Conservation (phyloP, 2,888 invertebrate genomes). For the Digitonthophagus gazella region DNA sequence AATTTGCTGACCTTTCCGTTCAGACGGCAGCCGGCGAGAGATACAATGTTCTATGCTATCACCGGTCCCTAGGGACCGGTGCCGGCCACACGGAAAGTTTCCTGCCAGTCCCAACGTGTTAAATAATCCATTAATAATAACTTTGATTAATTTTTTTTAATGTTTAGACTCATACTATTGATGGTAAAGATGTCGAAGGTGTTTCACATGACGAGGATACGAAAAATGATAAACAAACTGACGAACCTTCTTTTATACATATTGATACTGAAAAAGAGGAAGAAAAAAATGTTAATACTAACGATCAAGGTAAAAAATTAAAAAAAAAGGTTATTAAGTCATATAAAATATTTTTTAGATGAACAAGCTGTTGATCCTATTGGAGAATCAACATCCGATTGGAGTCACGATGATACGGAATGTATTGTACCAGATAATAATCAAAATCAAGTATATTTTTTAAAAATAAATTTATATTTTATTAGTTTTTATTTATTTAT, state of each 20-base stretch:
- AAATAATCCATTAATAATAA: no score
- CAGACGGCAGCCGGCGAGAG: no score
- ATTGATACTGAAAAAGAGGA: slow-evolving; percentile 42
- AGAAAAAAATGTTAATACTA: slow-evolving; percentile 18
- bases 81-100: no score
- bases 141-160: no score
- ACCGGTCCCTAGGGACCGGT: no score
- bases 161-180: neutral
- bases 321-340: no score
- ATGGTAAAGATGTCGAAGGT: neutral
- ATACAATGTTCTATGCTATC: no score
- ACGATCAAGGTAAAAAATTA: slow-evolving; percentile 27
- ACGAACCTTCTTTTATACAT: slow-evolving; percentile 1
- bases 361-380: slow-evolving; percentile 36
- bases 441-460: slow-evolving; percentile 48
- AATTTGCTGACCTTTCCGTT: no score
- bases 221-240: neutral
- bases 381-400: slow-evolving; percentile 30
- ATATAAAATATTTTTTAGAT: no score
- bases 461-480: neutral
- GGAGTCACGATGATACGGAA: slow-evolving; percentile 32
- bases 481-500: neutral
- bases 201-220: neutral
- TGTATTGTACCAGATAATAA: slow-evolving; percentile 69
- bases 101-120: no score